Evolutionary conservation across 2,797 vertebrate species (phyloP).

Genomic region (Neoniphon sammara): DNA sequence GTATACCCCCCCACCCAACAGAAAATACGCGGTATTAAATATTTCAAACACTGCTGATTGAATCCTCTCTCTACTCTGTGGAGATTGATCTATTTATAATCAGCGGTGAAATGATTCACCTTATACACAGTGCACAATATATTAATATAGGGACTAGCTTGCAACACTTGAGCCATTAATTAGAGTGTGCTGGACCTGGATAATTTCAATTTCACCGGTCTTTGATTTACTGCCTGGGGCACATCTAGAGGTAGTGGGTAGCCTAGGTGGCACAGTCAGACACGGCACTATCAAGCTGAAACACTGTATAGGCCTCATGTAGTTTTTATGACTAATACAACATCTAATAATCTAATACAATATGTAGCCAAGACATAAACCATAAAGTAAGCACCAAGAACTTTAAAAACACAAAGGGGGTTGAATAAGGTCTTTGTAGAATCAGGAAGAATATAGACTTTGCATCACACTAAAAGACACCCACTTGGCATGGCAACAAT

Average conservation of each 20-base stretch:
- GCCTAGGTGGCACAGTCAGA: no score
- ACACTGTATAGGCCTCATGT: background rate
- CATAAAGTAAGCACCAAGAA: slow-evolving; percentile 54
- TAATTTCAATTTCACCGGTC: background rate
- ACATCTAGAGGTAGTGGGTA: no score
- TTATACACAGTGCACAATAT: background rate
- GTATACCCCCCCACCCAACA: slow-evolving; percentile 51
- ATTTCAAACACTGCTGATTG: slow-evolving; percentile 63
- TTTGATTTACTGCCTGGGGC: background rate
- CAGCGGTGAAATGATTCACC: slow-evolving; percentile 4
- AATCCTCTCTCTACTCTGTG: slow-evolving; percentile 24
- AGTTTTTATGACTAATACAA: background rate
- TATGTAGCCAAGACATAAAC: slow-evolving; percentile 8
- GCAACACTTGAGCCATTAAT: background rate
- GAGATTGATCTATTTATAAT: slow-evolving; percentile 36
- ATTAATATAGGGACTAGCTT: background rate
- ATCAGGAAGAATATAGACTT: slow-evolving; percentile 68
- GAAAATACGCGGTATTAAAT: slow-evolving; percentile 66
- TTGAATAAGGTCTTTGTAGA: slow-evolving; percentile 76
- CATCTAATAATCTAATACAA: background rate
- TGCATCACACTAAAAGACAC: slow-evolving; percentile 54
- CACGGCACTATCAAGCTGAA: background rate
- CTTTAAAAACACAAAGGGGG: slow-evolving; percentile 53
- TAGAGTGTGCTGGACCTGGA: background rate
- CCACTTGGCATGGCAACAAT: slow-evolving; percentile 79